Base-by-base conservation (phyloP, 2,797 vertebrate species). In the Myotis myotis region DNA sequence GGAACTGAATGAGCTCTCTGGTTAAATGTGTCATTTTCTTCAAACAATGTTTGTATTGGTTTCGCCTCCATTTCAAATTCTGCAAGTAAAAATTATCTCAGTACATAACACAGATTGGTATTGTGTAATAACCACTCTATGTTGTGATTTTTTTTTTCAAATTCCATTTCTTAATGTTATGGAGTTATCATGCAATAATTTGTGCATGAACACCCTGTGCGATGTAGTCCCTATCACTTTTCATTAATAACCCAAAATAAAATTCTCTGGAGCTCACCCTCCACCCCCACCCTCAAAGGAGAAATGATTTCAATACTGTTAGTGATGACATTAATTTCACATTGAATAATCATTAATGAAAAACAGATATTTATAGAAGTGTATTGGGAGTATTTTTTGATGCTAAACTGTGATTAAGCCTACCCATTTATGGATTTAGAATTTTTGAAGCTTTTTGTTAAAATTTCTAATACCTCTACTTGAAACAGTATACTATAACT, bases 301-400 rank as follows among this genome's bases (percentile, higher is more conserved):
- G 28, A 95, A 94, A 44, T 66, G 11, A 75, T 8, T 89, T 90
- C 22, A 88, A 89, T 82, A 38, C 0, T 64, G 1, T 47, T 30
- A 70, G 2, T 83, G 23, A 71, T 75, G 11, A 49, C 1, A 51
- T 28, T 88, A 76, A 87, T 25, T 76, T 91, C 19, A 38, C 1
- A 8, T 49, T 44, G 7, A 79, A 84, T 81, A 91, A 81, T 55
- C 22, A 7, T 91, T 66, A 66, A 20, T 51, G 64, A 28, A 91
- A 96, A 95, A 38, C 8, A 72, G 38, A 83, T 85, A 70, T 30
- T 92, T 89, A 64, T n/a, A 92, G 33, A 72, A 66, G 3, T 23
- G 19, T 55, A 66, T 79, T 47, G 55, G 6, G 12, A 81, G 5
- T 2, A 92, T 17, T 86, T 92, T 36, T 80, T 5, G n/a, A 1